Conservation (phyloP, 2,797 vertebrate species). For the Anas acuta region DNA sequence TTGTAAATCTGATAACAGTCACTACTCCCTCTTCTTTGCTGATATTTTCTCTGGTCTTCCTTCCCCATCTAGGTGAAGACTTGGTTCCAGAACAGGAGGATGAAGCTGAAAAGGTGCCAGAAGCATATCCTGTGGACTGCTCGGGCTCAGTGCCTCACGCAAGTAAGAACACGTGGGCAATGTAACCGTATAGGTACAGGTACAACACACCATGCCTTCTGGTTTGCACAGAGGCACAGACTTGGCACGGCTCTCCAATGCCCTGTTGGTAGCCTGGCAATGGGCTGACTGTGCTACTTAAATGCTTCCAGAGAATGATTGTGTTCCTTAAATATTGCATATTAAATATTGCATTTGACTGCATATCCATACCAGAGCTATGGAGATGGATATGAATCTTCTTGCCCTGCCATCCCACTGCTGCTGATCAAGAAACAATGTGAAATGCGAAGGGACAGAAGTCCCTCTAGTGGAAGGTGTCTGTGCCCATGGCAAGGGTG, state of each 20-base stretch:
- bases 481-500: no score
- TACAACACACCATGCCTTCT: fast-evolving
- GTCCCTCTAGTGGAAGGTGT: no score
- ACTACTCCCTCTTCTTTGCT: neutral
- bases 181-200: fast-evolving
- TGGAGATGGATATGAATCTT: neutral
- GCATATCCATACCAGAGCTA: neutral
- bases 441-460: neutral
- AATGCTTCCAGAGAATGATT: neutral
- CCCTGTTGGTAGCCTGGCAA: neutral
- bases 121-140: conserved; percentile 84
- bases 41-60: neutral
- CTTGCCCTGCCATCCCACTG: neutral
- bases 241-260: fast-evolving
- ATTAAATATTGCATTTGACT: neutral
- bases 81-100: conserved; percentile 94
- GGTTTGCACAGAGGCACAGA: neutral
- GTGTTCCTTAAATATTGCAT: neutral
- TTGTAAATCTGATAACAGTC: neutral
- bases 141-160: conserved; percentile 34
- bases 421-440: neutral
- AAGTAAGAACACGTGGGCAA: conserved; percentile 9
- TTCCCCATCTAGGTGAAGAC: conserved; percentile 86
- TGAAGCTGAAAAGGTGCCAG: conserved; percentile 89
- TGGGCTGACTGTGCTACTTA: neutral